phyloP scores from a whole-genome alignment of 2,888 invertebrate genomes.

The Amphipoea lucens region DNA sequence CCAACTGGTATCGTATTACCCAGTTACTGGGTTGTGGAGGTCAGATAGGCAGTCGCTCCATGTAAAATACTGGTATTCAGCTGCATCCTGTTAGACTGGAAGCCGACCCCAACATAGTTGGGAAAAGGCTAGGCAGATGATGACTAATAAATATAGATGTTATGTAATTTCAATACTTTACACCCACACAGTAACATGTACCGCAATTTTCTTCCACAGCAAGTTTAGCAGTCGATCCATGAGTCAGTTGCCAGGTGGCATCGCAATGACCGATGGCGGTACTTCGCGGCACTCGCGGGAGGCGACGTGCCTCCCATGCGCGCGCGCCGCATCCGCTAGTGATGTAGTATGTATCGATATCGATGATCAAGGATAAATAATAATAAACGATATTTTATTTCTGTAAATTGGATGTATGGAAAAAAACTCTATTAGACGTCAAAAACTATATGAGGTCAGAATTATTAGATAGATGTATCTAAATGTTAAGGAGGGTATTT shows the following conservation, averaged over 20 bases:
- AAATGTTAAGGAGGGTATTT: not conserved
- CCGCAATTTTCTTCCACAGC: slow-evolving; percentile 19
- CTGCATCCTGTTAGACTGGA: no score
- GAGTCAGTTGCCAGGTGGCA: slow-evolving; percentile 69
- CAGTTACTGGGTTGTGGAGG: no score
- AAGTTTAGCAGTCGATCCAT: slow-evolving; percentile 59
- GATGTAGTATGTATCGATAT: slow-evolving; percentile 13
- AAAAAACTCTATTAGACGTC: not conserved
- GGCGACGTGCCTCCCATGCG: slow-evolving; percentile 74
- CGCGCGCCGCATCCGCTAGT: slow-evolving; percentile 76
- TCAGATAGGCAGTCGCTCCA: no score
- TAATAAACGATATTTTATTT: not conserved
- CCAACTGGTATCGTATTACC: no score
- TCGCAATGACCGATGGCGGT: slow-evolving; percentile 68
- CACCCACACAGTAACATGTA: not conserved
- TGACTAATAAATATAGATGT: no score
- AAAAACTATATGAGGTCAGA: not conserved
- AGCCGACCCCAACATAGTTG: no score
- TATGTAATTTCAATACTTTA: no score
- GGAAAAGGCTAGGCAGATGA: no score
- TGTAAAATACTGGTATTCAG: no score
- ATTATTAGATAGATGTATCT: not conserved
- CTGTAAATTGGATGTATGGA: not conserved
- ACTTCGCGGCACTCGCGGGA: slow-evolving; percentile 71
- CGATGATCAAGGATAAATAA: not conserved